Base-by-base conservation (phyloP, 2,888 invertebrate genomes). In the Mayetiola destructor region DNA sequence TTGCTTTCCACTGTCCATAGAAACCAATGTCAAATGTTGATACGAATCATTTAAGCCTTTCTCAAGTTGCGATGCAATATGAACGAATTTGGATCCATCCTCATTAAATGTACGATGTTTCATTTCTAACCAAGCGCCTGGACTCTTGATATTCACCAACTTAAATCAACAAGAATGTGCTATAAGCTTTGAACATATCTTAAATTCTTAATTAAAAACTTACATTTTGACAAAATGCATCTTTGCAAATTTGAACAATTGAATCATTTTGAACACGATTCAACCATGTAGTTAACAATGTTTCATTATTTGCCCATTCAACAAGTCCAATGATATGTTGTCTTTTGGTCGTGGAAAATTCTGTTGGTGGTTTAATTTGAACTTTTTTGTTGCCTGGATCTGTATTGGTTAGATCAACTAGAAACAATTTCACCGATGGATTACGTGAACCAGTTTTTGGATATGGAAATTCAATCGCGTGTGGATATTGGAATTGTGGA, bases 211-310 rank as follows among this genome's bases (percentile, higher is more conserved):
- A 35, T 10, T 8, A 16, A 23, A 12, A 2, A 30, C 12, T 29
- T 35, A 56, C 42, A 14, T 12, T 10, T 12, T 29, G 39, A 23
- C 57, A 32, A 36, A 27, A 29, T 9, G 16, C 64, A 20, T 69
- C 74, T 20, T 76, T 73, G 66, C 88, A 90, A 3, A 82, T 70
- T 12, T 80, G 77, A 58, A 83, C 68, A 57, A 78, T 73, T 18
- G 84, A 80, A 57, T 77, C 73, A 66, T 91, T 93, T 71, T 96
- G 95, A 27, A 85, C 82, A 57, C 95, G 77, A 71, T 93, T 89
- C 72, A 91, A 84, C 91, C 93, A 95, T 59, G 88, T 81, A 14
- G 92, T 79, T 9, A 82, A 78, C 14, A 93, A 74, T 14, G 80
- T 73, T 35, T 77, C 73, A 61, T 83, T 80, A 58, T 81, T 81